These are phyloP conservation scores for Ips typographus DNA, from an alignment of 1,140 invertebrate genomes.

Conservation along the genomic window DNA sequence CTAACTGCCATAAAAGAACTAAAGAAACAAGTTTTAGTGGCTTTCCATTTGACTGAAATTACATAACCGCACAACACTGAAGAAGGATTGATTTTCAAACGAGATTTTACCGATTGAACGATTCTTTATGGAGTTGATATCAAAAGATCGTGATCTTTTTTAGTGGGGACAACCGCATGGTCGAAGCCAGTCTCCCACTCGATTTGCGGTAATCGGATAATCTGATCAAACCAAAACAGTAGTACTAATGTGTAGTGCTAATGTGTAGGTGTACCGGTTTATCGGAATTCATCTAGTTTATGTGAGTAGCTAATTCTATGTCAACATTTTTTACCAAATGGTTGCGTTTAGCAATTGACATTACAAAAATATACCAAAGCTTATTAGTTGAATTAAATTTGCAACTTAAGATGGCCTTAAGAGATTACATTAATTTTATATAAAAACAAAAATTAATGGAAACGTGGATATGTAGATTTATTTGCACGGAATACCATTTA, in stretches of 20 bases:
- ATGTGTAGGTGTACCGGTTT: constrained; percentile 19
- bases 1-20: no score
- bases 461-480: no score
- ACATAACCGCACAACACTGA: constrained; percentile 17
- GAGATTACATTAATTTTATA: no score
- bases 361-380: no score
- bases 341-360: no score
- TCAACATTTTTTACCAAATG: neutral
- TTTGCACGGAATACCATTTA: no score
- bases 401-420: no score
- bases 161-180: constrained; percentile 27
- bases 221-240: constrained; percentile 15
- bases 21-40: neutral
- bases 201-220: constrained; percentile 16
- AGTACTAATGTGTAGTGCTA: constrained; percentile 18
- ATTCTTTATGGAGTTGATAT: constrained; percentile 27
- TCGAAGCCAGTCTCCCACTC: constrained; percentile 22
- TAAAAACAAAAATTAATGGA: no score
- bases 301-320: constrained; percentile 8
- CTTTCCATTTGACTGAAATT: constrained; percentile 13
- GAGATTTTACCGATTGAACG: constrained; percentile 28
- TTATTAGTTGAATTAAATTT: no score
- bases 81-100: constrained; percentile 23
- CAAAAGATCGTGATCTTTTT: constrained; percentile 26
- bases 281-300: constrained; percentile 14